Conservation (phyloP, 2,888 invertebrate genomes). For the Drosophila koepferae region DNA sequence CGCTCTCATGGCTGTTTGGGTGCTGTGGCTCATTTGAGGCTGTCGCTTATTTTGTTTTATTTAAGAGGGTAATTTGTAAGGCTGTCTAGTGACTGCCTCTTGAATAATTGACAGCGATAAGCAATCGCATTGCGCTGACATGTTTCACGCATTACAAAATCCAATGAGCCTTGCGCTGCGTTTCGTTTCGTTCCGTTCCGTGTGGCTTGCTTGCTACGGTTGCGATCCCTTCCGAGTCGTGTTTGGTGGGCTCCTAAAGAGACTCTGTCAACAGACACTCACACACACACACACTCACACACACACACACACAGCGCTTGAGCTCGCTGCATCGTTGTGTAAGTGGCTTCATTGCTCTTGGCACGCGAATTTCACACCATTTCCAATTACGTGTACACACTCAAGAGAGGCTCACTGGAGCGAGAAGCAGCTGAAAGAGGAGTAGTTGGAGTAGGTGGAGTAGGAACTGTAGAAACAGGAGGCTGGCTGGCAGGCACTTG, state of each 20-base stretch:
- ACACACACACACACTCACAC: neutral
- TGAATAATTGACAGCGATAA: slow-evolving; percentile 81
- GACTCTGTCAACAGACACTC: slow-evolving; percentile 41
- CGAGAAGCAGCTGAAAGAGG: neutral
- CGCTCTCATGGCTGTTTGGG: neutral
- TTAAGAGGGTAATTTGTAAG: slow-evolving; percentile 80
- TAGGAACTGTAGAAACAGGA: slow-evolving; percentile 15
- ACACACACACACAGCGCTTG: slow-evolving; percentile 4
- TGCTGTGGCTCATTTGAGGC: slow-evolving; percentile 5
- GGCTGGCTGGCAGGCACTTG: slow-evolving; percentile 57
- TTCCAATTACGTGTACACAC: slow-evolving; percentile 65
- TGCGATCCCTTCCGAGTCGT: slow-evolving; percentile 35
- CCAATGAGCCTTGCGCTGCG: slow-evolving; percentile 48
- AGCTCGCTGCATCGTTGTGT: slow-evolving; percentile 7
- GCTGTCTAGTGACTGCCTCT: slow-evolving; percentile 58
- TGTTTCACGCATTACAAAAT: slow-evolving; percentile 83
- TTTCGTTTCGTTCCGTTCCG: slow-evolving; percentile 19
- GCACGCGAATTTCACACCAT: slow-evolving; percentile 81
- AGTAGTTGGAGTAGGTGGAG: slow-evolving; percentile 1
- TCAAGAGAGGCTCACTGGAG: slow-evolving; percentile 14
- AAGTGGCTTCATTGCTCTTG: slow-evolving; percentile 43
- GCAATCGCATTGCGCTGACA: slow-evolving; percentile 82
- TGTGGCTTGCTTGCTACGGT: slow-evolving; percentile 13
- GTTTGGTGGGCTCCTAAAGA: slow-evolving; percentile 54
- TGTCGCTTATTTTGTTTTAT: slow-evolving; percentile 69